Base-by-base conservation (phyloP, 2,113 vertebrate genomes). In the Cavia aperea region DNA sequence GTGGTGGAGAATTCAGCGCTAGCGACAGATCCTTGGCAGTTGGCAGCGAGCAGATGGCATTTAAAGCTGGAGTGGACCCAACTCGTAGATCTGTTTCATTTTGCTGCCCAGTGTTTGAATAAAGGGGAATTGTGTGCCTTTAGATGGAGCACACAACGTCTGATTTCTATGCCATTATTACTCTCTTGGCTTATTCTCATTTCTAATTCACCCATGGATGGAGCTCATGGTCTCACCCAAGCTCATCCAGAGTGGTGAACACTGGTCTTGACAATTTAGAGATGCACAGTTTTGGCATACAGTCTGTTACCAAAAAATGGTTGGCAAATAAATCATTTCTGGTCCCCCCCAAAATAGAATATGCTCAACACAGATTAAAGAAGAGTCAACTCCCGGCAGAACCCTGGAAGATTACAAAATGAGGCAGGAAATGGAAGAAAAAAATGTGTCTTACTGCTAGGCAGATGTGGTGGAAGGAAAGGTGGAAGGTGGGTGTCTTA, bases 21-120 rank as follows among this genome's bases (percentile, higher is more conserved):
- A 24, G 70, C 60, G 70, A 75, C 2, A 78, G 72, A 89, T 66
- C 63, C 7, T 18, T 81, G 77, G 89, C 93, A 72, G 29, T 49
- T 87, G 91, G 93, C 86, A 88, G 70, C 29, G 63, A 94, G 75
- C 79, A 88, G 92, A 94, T 84, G 91, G 83, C 73, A 60, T 94
- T 89, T 88, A 75, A 92, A 78, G 58, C 18, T 94, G 91, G 62
- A 88, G 39, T 14, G 43, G 62, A 19, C 68, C 73, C 81, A 94
- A 72, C 21, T 73, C 79, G 82, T 43, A 86, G 39, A 36, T 10
- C 15, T 63, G 79, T 26, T 79, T 65, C 68, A 89, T 39, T 83
- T 93, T 54, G 13, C 58, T 81, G 26, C 29, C 54, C 12, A 66
- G 73, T 39, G 58, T 90, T 92, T 90, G 29, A 75, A 95, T 70